A percentile compares a stretch with the other conserved stretches of the same genome.
Conservation (phyloP, 2,888 invertebrate species). For the Ischnus inquisitorius region DNA sequence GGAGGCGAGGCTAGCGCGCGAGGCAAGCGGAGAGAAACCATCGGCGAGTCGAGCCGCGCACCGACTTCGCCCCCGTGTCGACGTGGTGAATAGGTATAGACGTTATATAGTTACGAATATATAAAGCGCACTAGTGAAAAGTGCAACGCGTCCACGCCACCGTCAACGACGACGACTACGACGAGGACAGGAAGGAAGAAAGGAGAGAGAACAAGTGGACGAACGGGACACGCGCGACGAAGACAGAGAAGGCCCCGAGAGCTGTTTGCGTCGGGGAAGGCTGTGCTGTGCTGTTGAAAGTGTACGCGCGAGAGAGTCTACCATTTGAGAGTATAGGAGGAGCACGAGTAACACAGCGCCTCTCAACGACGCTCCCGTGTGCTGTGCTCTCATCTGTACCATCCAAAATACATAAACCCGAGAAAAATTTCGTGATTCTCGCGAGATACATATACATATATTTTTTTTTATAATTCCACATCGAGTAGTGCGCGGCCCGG, state of each 20-base stretch:
- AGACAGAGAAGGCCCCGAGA: slow-evolving; percentile 24
- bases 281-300: slow-evolving; percentile 40
- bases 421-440: neutral
- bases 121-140: slow-evolving; percentile 30
- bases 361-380: slow-evolving; percentile 43
- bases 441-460: neutral
- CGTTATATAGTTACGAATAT: slow-evolving; percentile 37
- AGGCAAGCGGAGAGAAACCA: slow-evolving; percentile 51
- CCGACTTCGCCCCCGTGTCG: slow-evolving; percentile 66
- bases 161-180: slow-evolving; percentile 19
- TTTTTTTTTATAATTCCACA: neutral
- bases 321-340: slow-evolving; percentile 7
- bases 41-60: slow-evolving; percentile 44
- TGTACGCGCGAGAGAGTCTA: slow-evolving; percentile 14
- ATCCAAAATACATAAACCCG: neutral
- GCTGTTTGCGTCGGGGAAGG: slow-evolving; percentile 44
- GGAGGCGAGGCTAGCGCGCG: slow-evolving; percentile 62
- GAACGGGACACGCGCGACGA: slow-evolving; percentile 42
- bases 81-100: slow-evolving; percentile 62
- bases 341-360: slow-evolving; percentile 27
- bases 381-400: neutral
- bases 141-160: slow-evolving; percentile 51
- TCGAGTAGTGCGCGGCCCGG: slow-evolving; percentile 14
- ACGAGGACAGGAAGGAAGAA: slow-evolving; percentile 27
- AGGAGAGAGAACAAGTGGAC: slow-evolving; percentile 58